Evolutionary conservation across 2,113 vertebrate species (phyloP), one percentile per base, ranked within the genome.

Genomic region (Mastomys coucha): DNA sequence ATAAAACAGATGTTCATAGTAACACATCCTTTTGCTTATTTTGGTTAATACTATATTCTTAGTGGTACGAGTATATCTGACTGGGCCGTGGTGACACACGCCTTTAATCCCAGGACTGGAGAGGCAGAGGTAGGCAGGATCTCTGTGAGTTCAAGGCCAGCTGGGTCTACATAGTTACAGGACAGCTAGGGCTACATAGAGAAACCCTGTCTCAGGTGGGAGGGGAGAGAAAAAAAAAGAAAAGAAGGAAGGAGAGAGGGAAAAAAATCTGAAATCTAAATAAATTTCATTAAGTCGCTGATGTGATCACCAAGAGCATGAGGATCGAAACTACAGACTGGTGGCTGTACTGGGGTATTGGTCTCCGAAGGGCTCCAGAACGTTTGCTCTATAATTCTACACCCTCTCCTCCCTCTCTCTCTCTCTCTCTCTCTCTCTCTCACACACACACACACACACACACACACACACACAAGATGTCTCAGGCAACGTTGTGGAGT

Each of bases 201-300:
- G 13, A 70, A 70, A 36, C 33, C 67, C 33, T 70, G 67, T 36
- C 33, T 70, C 14, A 36, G 31, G 28, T 67, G 12, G 28, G 65
- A 28, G 28, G 31, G 12, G 28, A 1, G 3, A 16, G 31, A 70
- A 6, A 5, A 5, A 14, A 16, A 36, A 26, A 36, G 33, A 70
- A 33, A 70, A 14, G 31, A 16, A 16, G 6, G 33, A 70, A 24
- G 36, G 13, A 36, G 14, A 70, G 67, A 69, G 31, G 14, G 13
- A 70, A 13, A 67, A 31, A 31, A 28, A 70, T 33, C 67, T 70
- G 67, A 70, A 36, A 16, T 36, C 76, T 88, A 87, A 88, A n/a
- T 85, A 95, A 95, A 76, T 56, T n/a, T 19, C 87, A 10, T 91
- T 92, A 56, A 92, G 26, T 93, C 7, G 85, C 39, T 94, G n/a